A percentile compares a stretch with the other conserved stretches of the same genome.
These are phyloP conservation scores for Vultur gryphus DNA, from an alignment of 2,797 vertebrate genomes.

Conservation along the genomic window DNA sequence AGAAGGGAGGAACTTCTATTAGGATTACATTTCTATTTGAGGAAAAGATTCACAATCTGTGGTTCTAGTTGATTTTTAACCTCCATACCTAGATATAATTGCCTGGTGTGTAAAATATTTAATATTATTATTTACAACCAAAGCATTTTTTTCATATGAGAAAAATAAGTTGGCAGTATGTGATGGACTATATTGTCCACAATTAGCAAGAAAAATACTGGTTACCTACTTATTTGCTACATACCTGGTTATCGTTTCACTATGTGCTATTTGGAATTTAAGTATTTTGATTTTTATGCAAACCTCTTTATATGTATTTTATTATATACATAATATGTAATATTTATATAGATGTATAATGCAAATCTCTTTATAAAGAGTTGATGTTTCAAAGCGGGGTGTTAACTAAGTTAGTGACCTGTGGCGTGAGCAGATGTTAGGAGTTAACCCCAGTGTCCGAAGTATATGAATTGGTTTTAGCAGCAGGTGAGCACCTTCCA, in stretches of 20 bases:
- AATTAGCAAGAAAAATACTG: neutral
- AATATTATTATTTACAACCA: neutral
- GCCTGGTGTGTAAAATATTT: neutral
- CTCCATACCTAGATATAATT: neutral
- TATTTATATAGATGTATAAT: neutral
- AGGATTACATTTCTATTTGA: constrained; percentile 26
- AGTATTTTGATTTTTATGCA: neutral
- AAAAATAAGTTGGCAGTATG: neutral
- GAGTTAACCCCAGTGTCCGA: neutral
- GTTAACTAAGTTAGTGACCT: neutral
- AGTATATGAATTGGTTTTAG: neutral
- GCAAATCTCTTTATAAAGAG: neutral
- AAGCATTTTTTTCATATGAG: neutral
- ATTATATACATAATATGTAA: neutral
- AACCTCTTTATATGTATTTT: neutral
- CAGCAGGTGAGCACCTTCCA: neutral
- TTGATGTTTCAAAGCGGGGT: neutral
- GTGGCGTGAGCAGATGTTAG: neutral
- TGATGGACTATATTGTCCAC: neutral
- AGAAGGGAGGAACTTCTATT: constrained; percentile 38
- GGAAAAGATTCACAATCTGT: neutral
- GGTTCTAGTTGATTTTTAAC: constrained; percentile 2
- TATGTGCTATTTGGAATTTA: neutral
- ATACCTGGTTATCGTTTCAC: neutral
- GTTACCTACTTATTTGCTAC: neutral